Conservation (phyloP, 2,888 invertebrate species). For the Schrankia costaestrigalis region DNA sequence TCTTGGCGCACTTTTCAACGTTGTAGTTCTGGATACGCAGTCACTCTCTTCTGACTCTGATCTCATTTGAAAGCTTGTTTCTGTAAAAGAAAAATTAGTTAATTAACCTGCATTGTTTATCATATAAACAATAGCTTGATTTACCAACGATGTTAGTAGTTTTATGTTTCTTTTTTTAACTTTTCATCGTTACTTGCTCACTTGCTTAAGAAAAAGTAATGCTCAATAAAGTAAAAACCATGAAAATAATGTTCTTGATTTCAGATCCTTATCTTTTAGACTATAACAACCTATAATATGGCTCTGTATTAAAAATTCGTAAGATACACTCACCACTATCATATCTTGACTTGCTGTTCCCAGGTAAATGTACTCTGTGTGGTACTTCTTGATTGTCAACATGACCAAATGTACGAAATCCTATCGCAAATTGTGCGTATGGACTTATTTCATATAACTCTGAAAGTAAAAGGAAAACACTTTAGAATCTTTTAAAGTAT, state of each 20-base stretch:
- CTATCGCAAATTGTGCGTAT: conserved; percentile 75
- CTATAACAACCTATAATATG: no score
- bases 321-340: conserved; percentile 60
- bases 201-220: no score
- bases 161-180: no score
- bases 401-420: conserved; percentile 77
- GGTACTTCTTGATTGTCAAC: conserved; percentile 75
- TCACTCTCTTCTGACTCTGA: conserved; percentile 78
- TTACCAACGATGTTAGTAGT: no score
- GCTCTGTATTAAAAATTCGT: neutral
- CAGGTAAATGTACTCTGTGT: conserved; percentile 54
- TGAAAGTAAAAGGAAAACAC: conserved; percentile 32
- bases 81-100: no score
- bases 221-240: no score
- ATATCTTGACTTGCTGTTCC: conserved; percentile 68
- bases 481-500: neutral
- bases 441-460: conserved; percentile 77
- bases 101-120: no score
- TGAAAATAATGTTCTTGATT: no score
- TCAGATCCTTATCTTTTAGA: no score
- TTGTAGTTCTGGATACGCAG: conserved; percentile 70
- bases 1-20: conserved; percentile 69
- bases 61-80: conserved; percentile 77
- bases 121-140: no score
- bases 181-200: no score